Conservation (phyloP, 64 coral and sea anemone species). For the Acropora tenuis region DNA sequence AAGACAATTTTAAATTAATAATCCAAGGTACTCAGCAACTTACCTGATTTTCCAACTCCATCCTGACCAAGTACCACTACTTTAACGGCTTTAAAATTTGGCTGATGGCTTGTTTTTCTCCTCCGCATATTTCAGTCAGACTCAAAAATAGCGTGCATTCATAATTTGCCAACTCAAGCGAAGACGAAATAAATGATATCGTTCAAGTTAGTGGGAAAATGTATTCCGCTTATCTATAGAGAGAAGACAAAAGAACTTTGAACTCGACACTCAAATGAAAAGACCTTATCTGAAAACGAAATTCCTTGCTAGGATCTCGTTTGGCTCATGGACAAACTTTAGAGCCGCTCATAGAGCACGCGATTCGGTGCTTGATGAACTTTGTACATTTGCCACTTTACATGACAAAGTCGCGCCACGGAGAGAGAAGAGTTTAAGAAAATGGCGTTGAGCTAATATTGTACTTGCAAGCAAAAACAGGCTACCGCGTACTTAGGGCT, state of each 20-base stretch:
- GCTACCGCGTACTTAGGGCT: neutral
- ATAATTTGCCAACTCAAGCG: neutral
- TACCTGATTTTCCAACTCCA: conserved; percentile 75
- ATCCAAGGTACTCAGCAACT: neutral
- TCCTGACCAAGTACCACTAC: conserved; percentile 58
- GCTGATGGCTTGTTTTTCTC: conserved; percentile 69
- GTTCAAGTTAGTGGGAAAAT: neutral
- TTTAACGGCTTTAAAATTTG: conserved; percentile 36
- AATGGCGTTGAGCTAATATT: neutral
- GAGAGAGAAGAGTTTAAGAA: neutral
- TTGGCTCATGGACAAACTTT: neutral
- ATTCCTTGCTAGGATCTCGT: neutral
- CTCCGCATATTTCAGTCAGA: conserved; percentile 20
- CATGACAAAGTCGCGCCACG: neutral
- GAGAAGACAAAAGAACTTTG: neutral
- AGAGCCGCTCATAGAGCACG: neutral
- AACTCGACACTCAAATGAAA: neutral
- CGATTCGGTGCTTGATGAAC: neutral
- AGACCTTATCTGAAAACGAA: neutral
- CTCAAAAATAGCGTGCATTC: neutral
- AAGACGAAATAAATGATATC: neutral
- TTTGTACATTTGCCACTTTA: neutral
- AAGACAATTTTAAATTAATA: neutral
- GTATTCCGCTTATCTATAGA: neutral
- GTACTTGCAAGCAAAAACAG: too few relatives aligned